phyloP scores from a whole-genome alignment of 2,888 invertebrate genomes.

The Oxycera nigricornis region DNA sequence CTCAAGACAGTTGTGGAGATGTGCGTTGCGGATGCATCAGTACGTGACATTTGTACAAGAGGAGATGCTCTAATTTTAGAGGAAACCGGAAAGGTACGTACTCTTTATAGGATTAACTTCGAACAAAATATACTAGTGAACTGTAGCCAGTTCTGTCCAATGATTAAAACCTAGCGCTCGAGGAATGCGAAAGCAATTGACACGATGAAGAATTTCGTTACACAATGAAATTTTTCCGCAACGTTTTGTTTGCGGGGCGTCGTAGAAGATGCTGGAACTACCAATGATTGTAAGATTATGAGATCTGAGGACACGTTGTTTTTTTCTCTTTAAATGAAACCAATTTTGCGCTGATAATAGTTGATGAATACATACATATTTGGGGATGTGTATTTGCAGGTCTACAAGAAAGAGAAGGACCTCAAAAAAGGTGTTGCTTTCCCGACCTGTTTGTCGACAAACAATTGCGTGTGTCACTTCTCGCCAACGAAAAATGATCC shows the following conservation, averaged over 20 bases:
- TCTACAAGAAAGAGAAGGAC: conserved; percentile 97
- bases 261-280: conserved; percentile 44
- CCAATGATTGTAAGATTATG: conserved; percentile 62
- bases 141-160: conserved; percentile 51
- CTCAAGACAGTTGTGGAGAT: conserved; percentile 86
- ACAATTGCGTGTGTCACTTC: conserved; percentile 99
- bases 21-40: conserved; percentile 87
- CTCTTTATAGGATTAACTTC: too few relatives aligned
- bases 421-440: conserved; percentile 98
- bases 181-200: conserved; percentile 51
- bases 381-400: conserved; percentile 50
- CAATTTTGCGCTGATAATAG: not conserved
- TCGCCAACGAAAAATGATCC: conserved; percentile 95
- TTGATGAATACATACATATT: not conserved
- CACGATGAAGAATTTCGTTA: conserved; percentile 38
- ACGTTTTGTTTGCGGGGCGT: not conserved
- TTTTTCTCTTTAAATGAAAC: conserved; percentile 10
- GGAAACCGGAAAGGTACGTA: conserved; percentile 86
- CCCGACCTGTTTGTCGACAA: conserved; percentile 97
- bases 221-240: conserved; percentile 38
- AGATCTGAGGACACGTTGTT: conserved; percentile 59
- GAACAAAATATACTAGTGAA: not conserved
- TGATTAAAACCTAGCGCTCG: conserved; percentile 61
- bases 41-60: conserved; percentile 88
- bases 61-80: conserved; percentile 88